These are phyloP conservation scores for Bombus confusus DNA, from an alignment of 1,140 invertebrate species.

Conservation along the genomic window DNA sequence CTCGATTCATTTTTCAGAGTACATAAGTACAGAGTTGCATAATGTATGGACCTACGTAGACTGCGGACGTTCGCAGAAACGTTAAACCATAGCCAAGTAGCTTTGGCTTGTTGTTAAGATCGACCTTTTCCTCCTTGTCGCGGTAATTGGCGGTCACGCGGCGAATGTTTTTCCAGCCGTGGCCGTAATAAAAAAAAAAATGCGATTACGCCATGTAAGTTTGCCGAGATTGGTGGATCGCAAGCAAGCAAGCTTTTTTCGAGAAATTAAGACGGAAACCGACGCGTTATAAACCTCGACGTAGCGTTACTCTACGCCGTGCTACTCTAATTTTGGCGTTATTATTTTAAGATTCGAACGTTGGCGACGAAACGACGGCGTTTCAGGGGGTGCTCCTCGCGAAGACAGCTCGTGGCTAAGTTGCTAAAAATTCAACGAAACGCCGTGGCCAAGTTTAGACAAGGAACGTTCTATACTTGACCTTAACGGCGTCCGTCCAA, in stretches of 20 bases:
- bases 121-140: not conserved
- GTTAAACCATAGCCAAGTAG: not conserved
- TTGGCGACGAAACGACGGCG: not conserved
- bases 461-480: slow-evolving; percentile 60
- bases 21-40: no score
- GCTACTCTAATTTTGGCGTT: not conserved
- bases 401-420: not conserved
- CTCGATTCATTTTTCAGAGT: not conserved
- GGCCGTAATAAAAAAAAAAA: not conserved
- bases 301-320: not conserved
- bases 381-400: not conserved
- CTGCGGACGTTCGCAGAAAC: not conserved
- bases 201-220: not conserved
- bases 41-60: not conserved
- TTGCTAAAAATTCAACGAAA: slow-evolving; percentile 37
- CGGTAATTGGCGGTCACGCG: not conserved
- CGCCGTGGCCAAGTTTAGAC: slow-evolving; percentile 55
- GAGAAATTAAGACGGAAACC: no score
- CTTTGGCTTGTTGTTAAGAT: not conserved
- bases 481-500: slow-evolving; percentile 61
- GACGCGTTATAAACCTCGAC: no score
- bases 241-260: not conserved
- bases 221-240: not conserved
- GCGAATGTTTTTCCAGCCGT: not conserved
- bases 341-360: not conserved